Evolutionary conservation across 2,888 invertebrate genomes (phyloP).

Genomic region (Druceiella hillmani): DNA sequence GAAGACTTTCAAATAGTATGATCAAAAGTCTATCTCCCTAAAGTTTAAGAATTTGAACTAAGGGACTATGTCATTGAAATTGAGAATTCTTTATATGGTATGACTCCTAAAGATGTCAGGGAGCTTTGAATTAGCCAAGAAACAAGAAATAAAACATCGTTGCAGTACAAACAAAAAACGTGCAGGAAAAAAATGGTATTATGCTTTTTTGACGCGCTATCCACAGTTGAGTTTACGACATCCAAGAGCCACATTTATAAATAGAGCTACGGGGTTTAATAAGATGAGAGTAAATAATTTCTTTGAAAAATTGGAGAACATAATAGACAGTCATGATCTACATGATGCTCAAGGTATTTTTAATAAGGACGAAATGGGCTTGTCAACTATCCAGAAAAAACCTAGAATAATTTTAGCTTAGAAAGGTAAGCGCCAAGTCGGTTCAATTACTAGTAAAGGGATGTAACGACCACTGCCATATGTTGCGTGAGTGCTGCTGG

Average conservation of each 20-base stretch:
- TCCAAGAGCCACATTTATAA: slow-evolving; percentile 9
- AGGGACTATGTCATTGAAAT: too few relatives aligned
- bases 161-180: too few relatives aligned
- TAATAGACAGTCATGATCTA: slow-evolving; percentile 2
- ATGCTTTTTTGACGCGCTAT: slow-evolving; percentile 8
- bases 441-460: slow-evolving; percentile 9
- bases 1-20: too few relatives aligned
- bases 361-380: slow-evolving; percentile 10
- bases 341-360: slow-evolving; percentile 4
- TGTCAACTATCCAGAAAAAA: slow-evolving; percentile 10
- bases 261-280: slow-evolving; percentile 8
- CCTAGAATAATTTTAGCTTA: slow-evolving; percentile 7
- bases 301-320: slow-evolving; percentile 7
- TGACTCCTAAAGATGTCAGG: too few relatives aligned
- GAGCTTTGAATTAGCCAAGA: too few relatives aligned
- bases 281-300: slow-evolving; percentile 7
- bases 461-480: slow-evolving; percentile 5
- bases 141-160: too few relatives aligned
- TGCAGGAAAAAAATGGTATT: slow-evolving; percentile 11
- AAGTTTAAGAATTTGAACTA: too few relatives aligned
- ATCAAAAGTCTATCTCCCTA: too few relatives aligned
- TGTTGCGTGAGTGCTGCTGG: too few relatives aligned
- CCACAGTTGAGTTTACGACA: slow-evolving; percentile 6
- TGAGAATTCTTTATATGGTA: too few relatives aligned
- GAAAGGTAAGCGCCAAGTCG: slow-evolving; percentile 11